A percentile compares a stretch with the other conserved stretches of the same genome.
Evolutionary conservation across 2,113 vertebrate genomes (phyloP).

Genomic region (Electrona antarctica): DNA sequence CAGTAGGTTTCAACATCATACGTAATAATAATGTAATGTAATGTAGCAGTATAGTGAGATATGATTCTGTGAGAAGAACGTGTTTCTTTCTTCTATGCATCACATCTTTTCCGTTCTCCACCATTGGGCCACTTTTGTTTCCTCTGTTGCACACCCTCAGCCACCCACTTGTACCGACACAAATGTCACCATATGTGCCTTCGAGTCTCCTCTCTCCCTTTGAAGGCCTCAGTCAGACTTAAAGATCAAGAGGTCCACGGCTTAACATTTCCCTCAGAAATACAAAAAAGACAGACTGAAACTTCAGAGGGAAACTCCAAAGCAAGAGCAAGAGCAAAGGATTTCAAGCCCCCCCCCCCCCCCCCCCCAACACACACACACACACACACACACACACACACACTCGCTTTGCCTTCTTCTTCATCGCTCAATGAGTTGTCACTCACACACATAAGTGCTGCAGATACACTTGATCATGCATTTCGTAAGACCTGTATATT

Average conservation of each 20-base stretch:
- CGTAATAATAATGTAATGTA: no score
- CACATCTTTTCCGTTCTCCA: no score
- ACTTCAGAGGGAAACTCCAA: conserved; percentile 29
- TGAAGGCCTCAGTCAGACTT: conserved; percentile 19
- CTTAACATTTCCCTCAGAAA: conserved; percentile 21
- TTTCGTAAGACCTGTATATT: conserved; percentile 3
- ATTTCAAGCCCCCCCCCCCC: conserved; percentile 10
- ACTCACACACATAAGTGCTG: not conserved
- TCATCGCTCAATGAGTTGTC: conserved; percentile 6
- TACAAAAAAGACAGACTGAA: conserved; percentile 12
- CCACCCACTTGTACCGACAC: not conserved
- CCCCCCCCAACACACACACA: conserved; percentile 10
- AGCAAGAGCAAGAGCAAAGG: conserved; percentile 3
- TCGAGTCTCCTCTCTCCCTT: conserved; percentile 16
- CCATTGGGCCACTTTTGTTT: not conserved
- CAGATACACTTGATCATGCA: conserved; percentile 10
- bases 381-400: not conserved
- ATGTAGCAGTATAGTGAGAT: no score
- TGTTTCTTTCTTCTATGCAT: no score
- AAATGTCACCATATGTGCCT: not conserved
- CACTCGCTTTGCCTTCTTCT: not conserved
- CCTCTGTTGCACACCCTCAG: not conserved
- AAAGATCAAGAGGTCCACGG: conserved; percentile 24
- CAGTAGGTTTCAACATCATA: no score
- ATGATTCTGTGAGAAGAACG: no score